Evolutionary conservation across 2,113 vertebrate species (phyloP), one percentile per base, ranked within the genome.

Genomic region (Gasterosteus aculeatus): DNA sequence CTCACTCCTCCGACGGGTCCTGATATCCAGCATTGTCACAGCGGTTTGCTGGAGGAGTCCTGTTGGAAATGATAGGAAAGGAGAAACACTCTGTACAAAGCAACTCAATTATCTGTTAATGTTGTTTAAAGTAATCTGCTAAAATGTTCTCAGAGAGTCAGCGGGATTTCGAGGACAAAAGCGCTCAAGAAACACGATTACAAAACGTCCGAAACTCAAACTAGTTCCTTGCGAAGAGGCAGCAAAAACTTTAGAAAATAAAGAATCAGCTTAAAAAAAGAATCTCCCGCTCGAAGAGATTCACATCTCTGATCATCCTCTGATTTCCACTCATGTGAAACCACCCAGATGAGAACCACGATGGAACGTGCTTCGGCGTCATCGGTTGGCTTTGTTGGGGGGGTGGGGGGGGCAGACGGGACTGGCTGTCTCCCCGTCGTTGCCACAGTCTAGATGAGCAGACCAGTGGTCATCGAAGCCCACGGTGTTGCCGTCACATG

Each of bases 401-500:
- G 83, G 57, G 22, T 74, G 83, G 22, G 22, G 22, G 22, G 22
- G 22, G 75, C 82, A 86, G 85, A 87, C 77, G 74, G 79, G 19
- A 35, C 65, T 63, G 42, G n/a, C 65, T 75, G 70, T 63, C 57
- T 69, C 51, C 38, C 84, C 66, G 72, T 76, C 35, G 69, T 72
- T 88, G 83, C 82, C 76, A 75, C 44, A 67, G 35, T 63, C 68
- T 19, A 74, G 80, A 82, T 80, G 67, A 84, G 80, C 68, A 72
- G 71, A 82, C 64, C 83, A 71, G 22, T 69, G 75, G 80, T 77
- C 83, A 79, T 59, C 79, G 71, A 88, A 78, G 83, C 33, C 22
- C 61, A 83, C 86, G 77, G 74, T 81, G 80, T 62, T 68, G 62
- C 82, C 82, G 85, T 89, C 88, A 85, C 77, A 78, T 38, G 75